Conservation (phyloP, 37 sponge, comb jelly and placozoan species). For the Cliona cf. orientalis region DNA sequence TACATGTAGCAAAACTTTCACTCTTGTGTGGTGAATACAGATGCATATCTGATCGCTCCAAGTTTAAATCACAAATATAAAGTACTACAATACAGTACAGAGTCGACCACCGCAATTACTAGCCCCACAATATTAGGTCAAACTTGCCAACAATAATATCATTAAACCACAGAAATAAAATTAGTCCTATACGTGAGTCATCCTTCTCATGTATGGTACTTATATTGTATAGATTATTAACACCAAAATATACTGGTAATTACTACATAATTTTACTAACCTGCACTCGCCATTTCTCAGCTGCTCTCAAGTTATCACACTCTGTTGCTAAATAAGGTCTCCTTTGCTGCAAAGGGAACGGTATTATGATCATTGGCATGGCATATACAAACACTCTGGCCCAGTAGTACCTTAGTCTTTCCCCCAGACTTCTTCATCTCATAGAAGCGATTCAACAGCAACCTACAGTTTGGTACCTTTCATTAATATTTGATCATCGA, state of each 20-base stretch:
- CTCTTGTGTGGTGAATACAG: too few relatives aligned
- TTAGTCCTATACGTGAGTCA: too few relatives aligned
- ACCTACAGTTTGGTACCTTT: constrained; percentile 19
- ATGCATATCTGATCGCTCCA: too few relatives aligned
- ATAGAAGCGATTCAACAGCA: constrained; percentile 83
- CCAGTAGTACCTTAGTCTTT: constrained; percentile 39
- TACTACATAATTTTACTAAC: not conserved
- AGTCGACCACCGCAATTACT: too few relatives aligned
- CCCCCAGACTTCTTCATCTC: constrained; percentile 78
- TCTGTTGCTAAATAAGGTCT: constrained; percentile 92
- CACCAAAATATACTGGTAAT: not conserved
- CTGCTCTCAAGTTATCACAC: constrained; percentile 75
- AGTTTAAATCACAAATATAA: too few relatives aligned
- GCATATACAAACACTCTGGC: not conserved
- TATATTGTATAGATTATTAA: not conserved
- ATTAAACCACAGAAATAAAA: too few relatives aligned
- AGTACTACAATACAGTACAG: too few relatives aligned
- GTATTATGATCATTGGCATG: not conserved
- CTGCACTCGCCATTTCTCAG: constrained; percentile 89
- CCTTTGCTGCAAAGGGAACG: constrained; percentile 31
- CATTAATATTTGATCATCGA: too few relatives aligned
- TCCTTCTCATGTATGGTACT: too few relatives aligned
- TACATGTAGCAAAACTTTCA: too few relatives aligned
- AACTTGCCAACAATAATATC: too few relatives aligned
- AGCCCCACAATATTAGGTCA: too few relatives aligned